A percentile compares a stretch with the other conserved stretches of the same genome.
These are phyloP conservation scores for Nephrotoma guestfalica DNA, from an alignment of 2,888 invertebrate species.

Conservation along the genomic window DNA sequence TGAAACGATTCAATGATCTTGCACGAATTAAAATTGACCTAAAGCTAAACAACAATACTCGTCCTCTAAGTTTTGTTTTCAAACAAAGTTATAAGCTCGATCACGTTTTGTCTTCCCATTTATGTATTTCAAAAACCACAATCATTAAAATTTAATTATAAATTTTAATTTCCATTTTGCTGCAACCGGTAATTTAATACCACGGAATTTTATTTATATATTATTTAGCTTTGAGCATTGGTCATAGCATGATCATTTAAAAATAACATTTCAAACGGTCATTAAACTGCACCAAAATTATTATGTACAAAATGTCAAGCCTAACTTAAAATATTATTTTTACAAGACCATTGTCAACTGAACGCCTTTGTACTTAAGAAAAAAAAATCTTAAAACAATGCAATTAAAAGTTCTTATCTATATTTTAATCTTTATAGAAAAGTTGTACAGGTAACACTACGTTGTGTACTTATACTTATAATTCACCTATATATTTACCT, in stretches of 20 bases:
- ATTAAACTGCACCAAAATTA: background rate
- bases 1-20: too few relatives aligned
- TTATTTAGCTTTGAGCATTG: background rate
- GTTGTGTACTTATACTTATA: too few relatives aligned
- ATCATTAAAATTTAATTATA: background rate
- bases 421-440: background rate
- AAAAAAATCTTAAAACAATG: background rate
- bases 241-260: background rate
- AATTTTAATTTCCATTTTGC: background rate
- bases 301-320: background rate
- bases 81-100: background rate
- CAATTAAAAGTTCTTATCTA: background rate
- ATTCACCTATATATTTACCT: too few relatives aligned
- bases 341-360: background rate
- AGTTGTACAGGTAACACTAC: too few relatives aligned
- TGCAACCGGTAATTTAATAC: background rate
- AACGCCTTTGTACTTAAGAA: background rate
- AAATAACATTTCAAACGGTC: background rate
- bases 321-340: background rate
- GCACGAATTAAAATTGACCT: too few relatives aligned
- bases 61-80: too few relatives aligned
- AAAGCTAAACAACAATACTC: too few relatives aligned
- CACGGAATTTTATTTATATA: background rate
- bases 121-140: background rate
- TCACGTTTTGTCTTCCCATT: background rate